Percentiles rank a stretch among this genome's conserved stretches.
These are phyloP conservation scores for Oscheius sp. DNA, from an alignment of 2,888 invertebrate genomes.

Conservation along the genomic window DNA sequence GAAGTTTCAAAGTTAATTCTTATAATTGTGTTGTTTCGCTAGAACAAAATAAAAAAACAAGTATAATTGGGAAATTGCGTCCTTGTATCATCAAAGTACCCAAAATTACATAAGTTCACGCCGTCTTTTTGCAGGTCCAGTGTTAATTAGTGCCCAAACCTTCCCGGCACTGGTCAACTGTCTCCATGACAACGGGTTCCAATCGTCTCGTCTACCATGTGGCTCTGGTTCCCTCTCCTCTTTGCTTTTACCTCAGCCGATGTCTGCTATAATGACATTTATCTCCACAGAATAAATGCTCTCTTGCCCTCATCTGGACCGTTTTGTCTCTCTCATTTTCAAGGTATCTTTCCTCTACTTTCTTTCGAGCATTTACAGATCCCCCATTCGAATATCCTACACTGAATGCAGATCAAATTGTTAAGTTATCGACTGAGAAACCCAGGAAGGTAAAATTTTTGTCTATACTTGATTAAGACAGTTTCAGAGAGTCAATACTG, in stretches of 20 bases:
- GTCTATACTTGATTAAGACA: not conserved
- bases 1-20: too few species aligned
- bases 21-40: too few species aligned
- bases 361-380: not conserved
- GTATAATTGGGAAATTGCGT: too few species aligned
- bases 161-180: too few species aligned
- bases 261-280: conserved; percentile 27
- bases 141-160: too few species aligned
- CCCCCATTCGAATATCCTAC: not conserved
- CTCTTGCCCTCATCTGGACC: conserved; percentile 25
- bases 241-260: not conserved
- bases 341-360: not conserved
- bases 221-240: conserved; percentile 11
- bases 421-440: not conserved
- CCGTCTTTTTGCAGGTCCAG: too few species aligned
- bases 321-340: conserved; percentile 19
- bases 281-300: conserved; percentile 26
- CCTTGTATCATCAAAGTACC: too few species aligned
- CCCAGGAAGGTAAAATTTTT: not conserved
- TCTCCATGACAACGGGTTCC: not conserved
- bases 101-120: too few species aligned
- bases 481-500: not conserved
- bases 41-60: too few species aligned
- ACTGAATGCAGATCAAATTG: conserved; percentile 23
- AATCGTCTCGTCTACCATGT: not conserved